phyloP scores from a whole-genome alignment of 2,888 invertebrate genomes.

The Arge pagana region DNA sequence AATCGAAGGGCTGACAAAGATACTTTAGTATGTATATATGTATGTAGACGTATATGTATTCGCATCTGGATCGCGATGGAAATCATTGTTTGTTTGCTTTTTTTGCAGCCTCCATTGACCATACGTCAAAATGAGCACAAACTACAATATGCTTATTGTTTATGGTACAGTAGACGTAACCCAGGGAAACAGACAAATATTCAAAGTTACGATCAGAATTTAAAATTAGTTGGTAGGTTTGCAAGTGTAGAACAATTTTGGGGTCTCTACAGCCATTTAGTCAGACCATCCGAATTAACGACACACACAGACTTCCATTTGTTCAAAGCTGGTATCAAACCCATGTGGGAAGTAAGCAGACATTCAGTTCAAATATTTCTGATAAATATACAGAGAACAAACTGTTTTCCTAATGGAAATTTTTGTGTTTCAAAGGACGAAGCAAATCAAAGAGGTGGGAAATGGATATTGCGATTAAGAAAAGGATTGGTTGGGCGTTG shows the following conservation, averaged over 20 bases:
- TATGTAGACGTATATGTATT: constrained; percentile 33
- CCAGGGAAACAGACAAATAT: constrained; percentile 65
- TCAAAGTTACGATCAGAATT: constrained; percentile 73
- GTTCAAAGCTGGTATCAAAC: constrained; percentile 97
- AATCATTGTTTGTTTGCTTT: no score
- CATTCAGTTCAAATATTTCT: neutral
- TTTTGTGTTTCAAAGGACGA: constrained; percentile 66
- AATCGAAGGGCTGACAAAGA: constrained; percentile 52
- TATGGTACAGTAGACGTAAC: constrained; percentile 79
- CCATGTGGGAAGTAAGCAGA: constrained; percentile 90
- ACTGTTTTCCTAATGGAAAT: neutral
- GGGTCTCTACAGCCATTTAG: constrained; percentile 91
- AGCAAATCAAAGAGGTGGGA: constrained; percentile 94
- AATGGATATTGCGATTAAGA: constrained; percentile 95
- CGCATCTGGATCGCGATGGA: constrained; percentile 4
- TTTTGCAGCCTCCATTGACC: constrained; percentile 67
- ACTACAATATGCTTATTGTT: constrained; percentile 90
- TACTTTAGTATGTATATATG: constrained; percentile 45
- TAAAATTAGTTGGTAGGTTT: constrained; percentile 86
- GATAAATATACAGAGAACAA: neutral
- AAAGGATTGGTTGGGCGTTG: constrained; percentile 94
- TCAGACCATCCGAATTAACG: constrained; percentile 86
- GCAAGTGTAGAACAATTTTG: constrained; percentile 98
- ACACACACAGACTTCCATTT: constrained; percentile 94
- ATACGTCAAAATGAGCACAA: constrained; percentile 87